A percentile compares a stretch with the other conserved stretches of the same genome.
phyloP scores from a whole-genome alignment of 2,888 invertebrate species.

The Salticus scenicus region DNA sequence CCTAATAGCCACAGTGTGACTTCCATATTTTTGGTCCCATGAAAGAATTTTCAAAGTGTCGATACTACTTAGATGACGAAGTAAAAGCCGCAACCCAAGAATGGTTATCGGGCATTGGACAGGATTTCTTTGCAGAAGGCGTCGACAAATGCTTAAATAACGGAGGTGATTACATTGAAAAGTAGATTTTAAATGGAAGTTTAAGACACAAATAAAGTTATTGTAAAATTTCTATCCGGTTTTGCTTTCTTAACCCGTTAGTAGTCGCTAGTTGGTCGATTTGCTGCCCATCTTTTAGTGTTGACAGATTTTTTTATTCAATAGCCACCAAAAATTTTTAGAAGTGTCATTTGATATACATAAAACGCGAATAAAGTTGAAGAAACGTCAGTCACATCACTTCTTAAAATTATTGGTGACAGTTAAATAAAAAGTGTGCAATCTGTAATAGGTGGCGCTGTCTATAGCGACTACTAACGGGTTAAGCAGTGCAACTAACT shows the following conservation, averaged over 20 bases:
- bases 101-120: not conserved
- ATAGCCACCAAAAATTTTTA: too few species aligned
- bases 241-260: too few species aligned
- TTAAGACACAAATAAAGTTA: not conserved
- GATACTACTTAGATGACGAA: not conserved
- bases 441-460: too few species aligned
- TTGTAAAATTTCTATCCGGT: constrained; percentile 1
- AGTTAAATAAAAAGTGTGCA: too few species aligned
- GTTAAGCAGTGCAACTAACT: not conserved
- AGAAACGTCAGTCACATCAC: too few species aligned
- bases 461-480: too few species aligned
- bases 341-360: too few species aligned
- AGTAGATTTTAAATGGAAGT: not conserved
- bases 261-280: too few species aligned
- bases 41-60: not conserved
- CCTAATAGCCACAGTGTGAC: not conserved
- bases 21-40: not conserved
- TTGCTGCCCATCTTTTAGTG: too few species aligned
- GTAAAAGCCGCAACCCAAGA: not conserved
- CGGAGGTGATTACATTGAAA: not conserved
- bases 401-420: too few species aligned
- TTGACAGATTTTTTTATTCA: too few species aligned
- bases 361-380: too few species aligned
- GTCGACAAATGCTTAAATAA: constrained; percentile 18
- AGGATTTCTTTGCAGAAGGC: constrained; percentile 4